Evolutionary conservation across 2,888 invertebrate species (phyloP).

Genomic region (Hydropsyche betteni): DNA sequence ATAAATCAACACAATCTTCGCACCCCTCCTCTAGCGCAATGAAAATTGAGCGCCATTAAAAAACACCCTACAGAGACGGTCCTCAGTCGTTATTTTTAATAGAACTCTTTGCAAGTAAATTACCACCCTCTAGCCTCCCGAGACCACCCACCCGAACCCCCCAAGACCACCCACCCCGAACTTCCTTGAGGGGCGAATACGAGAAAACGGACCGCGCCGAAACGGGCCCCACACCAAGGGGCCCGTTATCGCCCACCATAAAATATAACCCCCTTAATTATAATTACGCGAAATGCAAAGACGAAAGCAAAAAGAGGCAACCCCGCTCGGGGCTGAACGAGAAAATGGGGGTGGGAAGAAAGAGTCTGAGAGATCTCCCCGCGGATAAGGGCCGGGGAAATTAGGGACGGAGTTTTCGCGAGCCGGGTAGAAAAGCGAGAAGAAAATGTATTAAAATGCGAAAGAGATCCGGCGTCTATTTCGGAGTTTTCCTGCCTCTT

Average conservation of each 20-base stretch:
- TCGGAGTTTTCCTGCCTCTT: constrained; percentile 28
- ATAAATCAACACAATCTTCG: constrained; percentile 15
- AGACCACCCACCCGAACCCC: background rate
- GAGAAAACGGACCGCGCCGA: constrained; percentile 38
- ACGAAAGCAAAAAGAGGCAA: constrained; percentile 44
- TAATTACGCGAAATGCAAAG: constrained; percentile 51
- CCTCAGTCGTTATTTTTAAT: constrained; percentile 47
- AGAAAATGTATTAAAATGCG: constrained; percentile 52
- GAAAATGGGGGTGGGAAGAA: constrained; percentile 37
- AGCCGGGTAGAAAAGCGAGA: constrained; percentile 46
- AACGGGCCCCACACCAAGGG: constrained; percentile 34
- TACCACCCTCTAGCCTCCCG: constrained; percentile 25
- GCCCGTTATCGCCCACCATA: constrained; percentile 38
- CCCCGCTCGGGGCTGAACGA: constrained; percentile 33
- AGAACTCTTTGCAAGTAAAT: constrained; percentile 45
- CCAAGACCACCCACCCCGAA: background rate
- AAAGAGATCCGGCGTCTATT: constrained; percentile 51
- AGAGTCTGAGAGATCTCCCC: constrained; percentile 31
- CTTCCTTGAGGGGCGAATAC: constrained; percentile 26
- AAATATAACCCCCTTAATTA: constrained; percentile 51
- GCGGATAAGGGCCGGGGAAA: constrained; percentile 31
- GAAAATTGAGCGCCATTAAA: constrained; percentile 43
- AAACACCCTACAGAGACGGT: constrained; percentile 39
- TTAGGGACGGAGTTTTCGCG: constrained; percentile 28
- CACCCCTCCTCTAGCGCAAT: constrained; percentile 7